Percentiles rank a stretch among this genome's conserved stretches.
Evolutionary conservation across 2,113 vertebrate genomes (phyloP).

Genomic region (Rhinoptilus africanus): DNA sequence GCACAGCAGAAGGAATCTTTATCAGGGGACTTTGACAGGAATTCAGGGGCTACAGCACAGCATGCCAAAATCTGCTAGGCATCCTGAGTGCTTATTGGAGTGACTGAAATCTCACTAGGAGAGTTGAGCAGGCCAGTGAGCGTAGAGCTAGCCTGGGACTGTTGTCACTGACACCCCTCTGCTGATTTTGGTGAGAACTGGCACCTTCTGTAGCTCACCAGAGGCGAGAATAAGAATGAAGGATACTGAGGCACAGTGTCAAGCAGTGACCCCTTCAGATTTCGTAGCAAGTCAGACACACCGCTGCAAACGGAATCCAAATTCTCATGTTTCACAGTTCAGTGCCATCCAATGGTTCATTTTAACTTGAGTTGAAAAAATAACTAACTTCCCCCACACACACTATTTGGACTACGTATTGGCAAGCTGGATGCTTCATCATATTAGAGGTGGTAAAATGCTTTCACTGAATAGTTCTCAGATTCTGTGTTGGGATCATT

Average conservation of each 20-base stretch:
- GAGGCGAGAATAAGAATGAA: neutral
- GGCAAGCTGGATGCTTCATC: neutral
- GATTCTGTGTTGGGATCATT: neutral
- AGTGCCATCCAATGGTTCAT: neutral
- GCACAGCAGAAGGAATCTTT: neutral
- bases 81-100: neutral
- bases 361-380: neutral
- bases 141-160: neutral
- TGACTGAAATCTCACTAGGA: neutral
- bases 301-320: neutral
- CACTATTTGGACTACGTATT: neutral
- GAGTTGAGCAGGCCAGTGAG: neutral
- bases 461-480: neutral
- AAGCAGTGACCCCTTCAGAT: neutral
- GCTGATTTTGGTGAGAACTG: neutral
- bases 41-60: neutral
- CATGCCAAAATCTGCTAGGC: neutral
- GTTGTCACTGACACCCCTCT: neutral
- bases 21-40: neutral
- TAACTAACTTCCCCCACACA: neutral
- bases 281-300: neutral
- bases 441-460: neutral
- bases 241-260: neutral
- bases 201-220: neutral
- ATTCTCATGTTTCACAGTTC: neutral